Evolutionary conservation across 2,888 invertebrate genomes (phyloP).

Genomic region (Tipula helvola): DNA sequence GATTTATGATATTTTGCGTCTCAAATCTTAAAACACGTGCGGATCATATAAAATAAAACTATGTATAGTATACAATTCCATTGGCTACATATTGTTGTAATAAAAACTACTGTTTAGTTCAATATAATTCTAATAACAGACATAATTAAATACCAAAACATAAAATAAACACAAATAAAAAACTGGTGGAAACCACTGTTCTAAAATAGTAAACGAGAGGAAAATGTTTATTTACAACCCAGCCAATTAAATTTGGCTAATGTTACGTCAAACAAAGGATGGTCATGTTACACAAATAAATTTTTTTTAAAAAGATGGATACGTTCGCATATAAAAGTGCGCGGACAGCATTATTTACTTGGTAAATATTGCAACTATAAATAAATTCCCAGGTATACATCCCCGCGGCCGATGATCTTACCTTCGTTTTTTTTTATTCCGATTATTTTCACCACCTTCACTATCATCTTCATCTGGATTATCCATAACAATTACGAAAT

Average conservation of each 20-base stretch:
- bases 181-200: background rate
- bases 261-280: background rate
- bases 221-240: background rate
- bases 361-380: background rate
- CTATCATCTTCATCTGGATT: background rate
- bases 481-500: conserved; percentile 5
- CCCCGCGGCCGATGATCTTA: background rate
- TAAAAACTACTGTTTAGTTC: background rate
- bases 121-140: background rate
- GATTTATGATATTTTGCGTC: no score
- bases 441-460: background rate
- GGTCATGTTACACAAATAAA: background rate
- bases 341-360: no score
- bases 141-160: background rate
- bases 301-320: background rate
- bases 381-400: background rate
- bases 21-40: no score
- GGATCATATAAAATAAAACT: no score
- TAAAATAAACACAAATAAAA: background rate
- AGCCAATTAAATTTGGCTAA: background rate
- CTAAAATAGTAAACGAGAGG: background rate
- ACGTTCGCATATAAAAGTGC: no score
- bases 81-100: no score
- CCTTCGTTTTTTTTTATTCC: background rate
- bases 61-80: no score